A percentile compares a stretch with the other conserved stretches of the same genome.
These are phyloP conservation scores for Acyrthosiphon pisum DNA, from an alignment of 1,140 invertebrate genomes.

Conservation along the genomic window DNA sequence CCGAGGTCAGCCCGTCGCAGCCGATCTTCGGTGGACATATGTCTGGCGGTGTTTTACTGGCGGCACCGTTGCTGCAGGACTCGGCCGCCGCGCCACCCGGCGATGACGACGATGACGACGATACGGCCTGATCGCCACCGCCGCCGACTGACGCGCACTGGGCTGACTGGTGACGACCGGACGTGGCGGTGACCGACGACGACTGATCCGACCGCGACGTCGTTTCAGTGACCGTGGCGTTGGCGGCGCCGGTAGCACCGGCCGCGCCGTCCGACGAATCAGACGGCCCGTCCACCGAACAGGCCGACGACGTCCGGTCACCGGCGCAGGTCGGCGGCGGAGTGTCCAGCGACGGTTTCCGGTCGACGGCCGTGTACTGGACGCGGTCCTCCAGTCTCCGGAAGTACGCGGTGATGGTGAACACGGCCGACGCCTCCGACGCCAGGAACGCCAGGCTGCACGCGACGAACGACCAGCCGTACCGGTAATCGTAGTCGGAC, in stretches of 20 bases:
- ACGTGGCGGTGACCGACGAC: background rate
- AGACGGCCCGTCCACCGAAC: background rate
- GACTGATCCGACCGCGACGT: background rate
- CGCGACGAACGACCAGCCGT: conserved; percentile 76
- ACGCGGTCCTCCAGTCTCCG: conserved; percentile 73
- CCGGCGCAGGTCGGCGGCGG: background rate
- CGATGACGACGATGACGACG: background rate
- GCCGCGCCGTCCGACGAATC: background rate
- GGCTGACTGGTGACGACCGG: background rate
- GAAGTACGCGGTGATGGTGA: conserved; percentile 72
- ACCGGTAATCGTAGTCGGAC: conserved; percentile 67
- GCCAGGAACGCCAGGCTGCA: conserved; percentile 72
- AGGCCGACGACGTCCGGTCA: conserved; percentile 24
- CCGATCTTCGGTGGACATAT: conserved; percentile 47
- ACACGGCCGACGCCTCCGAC: conserved; percentile 71
- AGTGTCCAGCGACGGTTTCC: conserved; percentile 66
- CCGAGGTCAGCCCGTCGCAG: background rate
- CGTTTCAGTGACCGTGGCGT: background rate
- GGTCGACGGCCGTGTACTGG: conserved; percentile 69
- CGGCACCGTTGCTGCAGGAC: background rate
- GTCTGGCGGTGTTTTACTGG: conserved; percentile 43
- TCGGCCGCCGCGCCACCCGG: background rate
- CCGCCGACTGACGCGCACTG: background rate
- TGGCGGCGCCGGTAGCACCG: background rate
- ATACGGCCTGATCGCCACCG: background rate